phyloP scores from a whole-genome alignment of 2,888 invertebrate genomes.

The Creontiades dilutus region DNA sequence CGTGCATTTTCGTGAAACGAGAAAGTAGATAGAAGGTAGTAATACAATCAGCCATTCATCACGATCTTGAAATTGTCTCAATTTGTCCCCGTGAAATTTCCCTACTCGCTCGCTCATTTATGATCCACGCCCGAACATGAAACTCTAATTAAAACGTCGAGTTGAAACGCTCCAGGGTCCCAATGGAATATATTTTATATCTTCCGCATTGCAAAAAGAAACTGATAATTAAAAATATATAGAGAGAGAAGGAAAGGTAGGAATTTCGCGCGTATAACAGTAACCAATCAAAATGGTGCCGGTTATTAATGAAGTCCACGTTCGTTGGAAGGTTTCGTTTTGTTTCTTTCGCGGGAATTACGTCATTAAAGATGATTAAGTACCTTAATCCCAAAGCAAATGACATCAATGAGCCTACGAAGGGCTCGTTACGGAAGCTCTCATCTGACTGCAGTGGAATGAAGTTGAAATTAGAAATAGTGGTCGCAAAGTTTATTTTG shows the following conservation, averaged over 20 bases:
- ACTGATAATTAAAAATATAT: background rate
- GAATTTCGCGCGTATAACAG: background rate
- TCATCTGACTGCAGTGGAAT: no score
- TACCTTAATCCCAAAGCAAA: background rate
- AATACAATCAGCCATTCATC: no score
- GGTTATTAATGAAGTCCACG: background rate
- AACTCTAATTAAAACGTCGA: background rate
- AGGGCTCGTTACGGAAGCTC: no score
- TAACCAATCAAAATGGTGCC: background rate
- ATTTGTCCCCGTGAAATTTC: no score
- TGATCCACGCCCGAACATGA: no score
- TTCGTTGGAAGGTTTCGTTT: background rate
- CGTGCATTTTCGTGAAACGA: no score
- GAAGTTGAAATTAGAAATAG: no score
- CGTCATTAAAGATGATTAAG: background rate
- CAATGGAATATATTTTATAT: background rate
- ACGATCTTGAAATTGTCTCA: no score
- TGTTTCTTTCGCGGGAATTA: background rate
- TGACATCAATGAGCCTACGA: no score
- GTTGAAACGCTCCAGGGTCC: background rate
- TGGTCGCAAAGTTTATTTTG: no score
- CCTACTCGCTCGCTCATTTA: no score
- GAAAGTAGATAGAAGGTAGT: no score
- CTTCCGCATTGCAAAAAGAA: background rate
- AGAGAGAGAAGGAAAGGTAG: background rate